These are phyloP conservation scores for Coregonus ussuriensis DNA, from an alignment of 2,797 vertebrate species.

Conservation along the genomic window DNA sequence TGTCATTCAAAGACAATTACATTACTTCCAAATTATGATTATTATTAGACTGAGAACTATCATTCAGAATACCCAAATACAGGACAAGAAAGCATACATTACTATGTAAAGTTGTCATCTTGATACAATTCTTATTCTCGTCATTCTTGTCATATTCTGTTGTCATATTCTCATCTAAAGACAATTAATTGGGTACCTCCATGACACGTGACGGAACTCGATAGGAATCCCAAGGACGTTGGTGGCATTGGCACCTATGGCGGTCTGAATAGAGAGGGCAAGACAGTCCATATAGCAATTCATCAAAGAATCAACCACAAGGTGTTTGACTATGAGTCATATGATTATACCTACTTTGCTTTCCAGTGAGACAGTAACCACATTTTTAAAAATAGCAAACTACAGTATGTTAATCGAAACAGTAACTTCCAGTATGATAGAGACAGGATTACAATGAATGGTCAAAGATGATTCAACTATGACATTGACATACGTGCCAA, in stretches of 20 bases:
- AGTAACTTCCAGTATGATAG: neutral
- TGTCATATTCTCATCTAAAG: neutral
- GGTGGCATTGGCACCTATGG: slow-evolving; percentile 79
- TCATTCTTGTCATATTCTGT: neutral
- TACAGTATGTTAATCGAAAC: neutral
- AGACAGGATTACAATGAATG: neutral
- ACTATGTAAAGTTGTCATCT: neutral
- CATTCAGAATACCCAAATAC: neutral
- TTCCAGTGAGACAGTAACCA: neutral
- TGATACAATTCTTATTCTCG: neutral
- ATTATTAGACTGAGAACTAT: neutral
- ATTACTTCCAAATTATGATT: neutral
- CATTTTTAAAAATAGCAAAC: neutral
- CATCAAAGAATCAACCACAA: neutral
- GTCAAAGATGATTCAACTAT: neutral
- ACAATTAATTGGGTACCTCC: slow-evolving; percentile 68
- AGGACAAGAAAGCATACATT: neutral
- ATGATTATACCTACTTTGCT: neutral
- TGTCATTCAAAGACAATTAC: neutral
- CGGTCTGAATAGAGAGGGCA: slow-evolving; percentile 66
- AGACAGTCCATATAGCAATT: neutral
- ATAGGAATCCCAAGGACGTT: slow-evolving; percentile 77
- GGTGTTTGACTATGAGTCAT: neutral
- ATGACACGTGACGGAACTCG: slow-evolving; percentile 80
- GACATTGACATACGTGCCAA: neutral